Base-by-base conservation (phyloP, 2,888 invertebrate species). In the Falcaria lacertinaria region DNA sequence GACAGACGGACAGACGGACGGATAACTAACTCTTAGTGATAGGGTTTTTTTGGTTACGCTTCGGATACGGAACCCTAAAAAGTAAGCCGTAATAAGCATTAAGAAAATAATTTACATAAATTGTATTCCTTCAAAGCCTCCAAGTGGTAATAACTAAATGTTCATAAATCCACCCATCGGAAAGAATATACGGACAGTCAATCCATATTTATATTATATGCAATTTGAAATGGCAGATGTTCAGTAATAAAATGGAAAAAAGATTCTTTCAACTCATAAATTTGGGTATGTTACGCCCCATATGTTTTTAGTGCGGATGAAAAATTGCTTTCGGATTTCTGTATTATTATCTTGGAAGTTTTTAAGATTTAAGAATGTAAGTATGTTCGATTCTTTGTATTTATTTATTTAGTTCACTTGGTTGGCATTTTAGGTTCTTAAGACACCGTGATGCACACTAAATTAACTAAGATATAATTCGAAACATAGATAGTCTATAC, bases 291-390 rank as follows among this genome's bases (percentile, higher is more conserved):
- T 14, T 19, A 15, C 42, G 42, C 42, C 42, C 42, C 14, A 25
- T 17, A 37, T 38, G 42, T 42, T 42, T 42, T 38, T 38, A 38
- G 42, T 38, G 4, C 15, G 38, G 38, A 42, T 42, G 42, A 42
- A 34, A 38, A 42, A 42, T 42, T 37, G 36, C 37, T 33, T 34
- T 34, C 15, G 11, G 38, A 33, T 17, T 42, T 25, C n/a, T 19
- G 32, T 33, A 14, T 35, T 35, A 41, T 41, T 17, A 17, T 22
- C 35, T 17, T 41, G 19, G 13, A 19, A 19, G 17, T 19, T 33
- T 22, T 16, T 16, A n/a, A 17, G 17, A 5, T 14, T 36, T 14
- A 33, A 33, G 33, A 5, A 33, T 13, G 3, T 4, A 8, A 7
- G 25, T 25, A 25, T 25, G n/a, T n/a, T n/a, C n/a, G n/a, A n/a